These are phyloP conservation scores for Hydractinia symbiolongicarpus DNA, from an alignment of 30 jellyfish, hydroid and myxozoan species.

Conservation along the genomic window DNA sequence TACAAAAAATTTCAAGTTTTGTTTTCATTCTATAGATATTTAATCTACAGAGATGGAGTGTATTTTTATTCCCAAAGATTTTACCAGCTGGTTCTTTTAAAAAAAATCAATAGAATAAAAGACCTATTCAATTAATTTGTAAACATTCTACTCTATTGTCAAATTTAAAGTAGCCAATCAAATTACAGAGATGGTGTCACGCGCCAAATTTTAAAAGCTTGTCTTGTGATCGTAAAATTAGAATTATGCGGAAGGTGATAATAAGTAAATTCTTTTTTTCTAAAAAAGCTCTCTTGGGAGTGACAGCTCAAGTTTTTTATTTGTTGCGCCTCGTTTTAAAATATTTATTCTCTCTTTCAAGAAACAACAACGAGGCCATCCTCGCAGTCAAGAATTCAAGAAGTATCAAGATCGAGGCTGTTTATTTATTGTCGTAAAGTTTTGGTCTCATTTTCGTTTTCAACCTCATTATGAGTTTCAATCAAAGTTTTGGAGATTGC, in stretches of 20 bases:
- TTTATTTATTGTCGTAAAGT: not conserved
- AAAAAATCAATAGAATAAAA: not conserved
- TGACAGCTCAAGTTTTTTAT: too few species aligned
- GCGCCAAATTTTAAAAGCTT: conserved; percentile 10
- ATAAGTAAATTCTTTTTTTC: too few species aligned
- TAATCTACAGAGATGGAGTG: not conserved
- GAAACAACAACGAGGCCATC: conserved; percentile 5
- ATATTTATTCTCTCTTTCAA: not conserved
- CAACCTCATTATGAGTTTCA: not conserved
- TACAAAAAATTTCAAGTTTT: too few species aligned
- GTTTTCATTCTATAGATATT: too few species aligned
- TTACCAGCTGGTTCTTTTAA: not conserved
- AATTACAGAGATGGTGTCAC: not conserved
- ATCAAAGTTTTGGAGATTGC: not conserved
- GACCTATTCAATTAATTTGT: not conserved
- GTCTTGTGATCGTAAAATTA: not conserved
- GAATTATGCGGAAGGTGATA: too few species aligned
- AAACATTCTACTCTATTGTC: not conserved
- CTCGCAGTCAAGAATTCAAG: not conserved
- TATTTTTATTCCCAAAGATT: not conserved
- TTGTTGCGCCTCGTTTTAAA: not conserved
- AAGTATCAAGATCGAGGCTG: not conserved
- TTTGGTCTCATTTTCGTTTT: not conserved
- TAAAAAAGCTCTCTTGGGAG: too few species aligned
- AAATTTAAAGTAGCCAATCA: not conserved